phyloP scores from a whole-genome alignment of 2,888 invertebrate species.

The Xestia xanthographa region DNA sequence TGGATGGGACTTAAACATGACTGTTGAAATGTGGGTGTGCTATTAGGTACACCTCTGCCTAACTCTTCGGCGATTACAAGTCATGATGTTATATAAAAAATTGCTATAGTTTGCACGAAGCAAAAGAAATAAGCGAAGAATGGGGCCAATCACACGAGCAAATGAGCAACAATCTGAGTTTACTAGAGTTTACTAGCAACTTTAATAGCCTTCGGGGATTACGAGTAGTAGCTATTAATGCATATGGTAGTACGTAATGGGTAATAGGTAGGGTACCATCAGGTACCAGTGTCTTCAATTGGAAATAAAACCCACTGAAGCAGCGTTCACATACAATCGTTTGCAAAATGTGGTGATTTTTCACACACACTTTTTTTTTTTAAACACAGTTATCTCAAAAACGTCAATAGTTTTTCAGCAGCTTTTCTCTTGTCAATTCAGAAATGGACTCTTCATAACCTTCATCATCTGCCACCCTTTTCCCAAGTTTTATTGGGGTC shows the following conservation, averaged over 20 bases:
- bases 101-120: neutral
- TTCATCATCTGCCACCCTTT: too few species aligned
- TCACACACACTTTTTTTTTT: too few species aligned
- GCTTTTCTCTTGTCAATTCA: neutral
- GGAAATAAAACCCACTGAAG: neutral
- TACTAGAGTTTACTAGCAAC: slow-evolving; percentile 6
- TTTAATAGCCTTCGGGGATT: neutral
- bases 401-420: neutral
- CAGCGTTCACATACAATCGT: neutral
- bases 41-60: too few species aligned
- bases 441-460: neutral
- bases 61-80: too few species aligned
- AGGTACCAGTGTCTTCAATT: neutral
- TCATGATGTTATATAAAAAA: too few species aligned
- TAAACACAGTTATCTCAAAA: neutral
- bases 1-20: too few species aligned
- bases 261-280: neutral
- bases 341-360: neutral
- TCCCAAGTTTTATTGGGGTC: too few species aligned
- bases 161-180: neutral
- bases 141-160: neutral
- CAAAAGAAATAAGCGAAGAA: neutral
- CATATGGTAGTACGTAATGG: neutral
- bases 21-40: too few species aligned
- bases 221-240: neutral